A percentile compares a stretch with the other conserved stretches of the same genome.
Conservation (phyloP, 2,797 vertebrate species). For the Tokudaia tokunoshimensis region DNA sequence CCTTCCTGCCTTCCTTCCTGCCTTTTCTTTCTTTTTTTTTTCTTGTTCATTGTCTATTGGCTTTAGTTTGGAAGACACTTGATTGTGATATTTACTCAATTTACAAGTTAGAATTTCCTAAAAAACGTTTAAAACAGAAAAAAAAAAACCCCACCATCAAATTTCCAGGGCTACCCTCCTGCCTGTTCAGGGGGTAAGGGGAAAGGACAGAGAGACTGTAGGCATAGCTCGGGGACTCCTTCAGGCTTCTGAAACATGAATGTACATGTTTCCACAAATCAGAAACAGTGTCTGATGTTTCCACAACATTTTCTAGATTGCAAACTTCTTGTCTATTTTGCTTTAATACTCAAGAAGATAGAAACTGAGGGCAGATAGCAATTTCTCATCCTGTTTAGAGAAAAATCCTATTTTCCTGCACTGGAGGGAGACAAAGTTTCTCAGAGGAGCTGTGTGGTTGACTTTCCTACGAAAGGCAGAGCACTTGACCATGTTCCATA, state of each 20-base stretch:
- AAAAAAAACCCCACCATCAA: background rate
- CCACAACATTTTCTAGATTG: background rate
- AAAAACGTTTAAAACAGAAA: background rate
- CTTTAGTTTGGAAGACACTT: background rate
- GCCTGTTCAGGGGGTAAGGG: background rate
- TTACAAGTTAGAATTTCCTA: slow-evolving; percentile 20
- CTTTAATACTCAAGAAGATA: background rate
- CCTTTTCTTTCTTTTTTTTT: background rate
- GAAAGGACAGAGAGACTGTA: fast-evolving
- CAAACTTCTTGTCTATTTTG: slow-evolving; percentile 25
- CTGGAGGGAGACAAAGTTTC: slow-evolving; percentile 79
- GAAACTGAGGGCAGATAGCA: background rate
- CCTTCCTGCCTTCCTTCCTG: too few relatives aligned
- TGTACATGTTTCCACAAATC: background rate
- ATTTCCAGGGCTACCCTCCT: background rate
- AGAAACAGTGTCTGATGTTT: background rate
- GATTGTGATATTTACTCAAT: background rate
- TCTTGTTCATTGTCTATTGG: background rate
- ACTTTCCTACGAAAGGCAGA: background rate
- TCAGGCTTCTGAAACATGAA: background rate
- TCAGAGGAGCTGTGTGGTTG: background rate
- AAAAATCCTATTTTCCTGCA: slow-evolving; percentile 72
- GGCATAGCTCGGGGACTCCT: background rate
- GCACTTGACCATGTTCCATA: background rate
- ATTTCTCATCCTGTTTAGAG: slow-evolving; percentile 20